Percentiles rank a stretch among this genome's conserved stretches.
Conservation (phyloP, 2,113 vertebrate genomes). For the Tapirus terrestris region DNA sequence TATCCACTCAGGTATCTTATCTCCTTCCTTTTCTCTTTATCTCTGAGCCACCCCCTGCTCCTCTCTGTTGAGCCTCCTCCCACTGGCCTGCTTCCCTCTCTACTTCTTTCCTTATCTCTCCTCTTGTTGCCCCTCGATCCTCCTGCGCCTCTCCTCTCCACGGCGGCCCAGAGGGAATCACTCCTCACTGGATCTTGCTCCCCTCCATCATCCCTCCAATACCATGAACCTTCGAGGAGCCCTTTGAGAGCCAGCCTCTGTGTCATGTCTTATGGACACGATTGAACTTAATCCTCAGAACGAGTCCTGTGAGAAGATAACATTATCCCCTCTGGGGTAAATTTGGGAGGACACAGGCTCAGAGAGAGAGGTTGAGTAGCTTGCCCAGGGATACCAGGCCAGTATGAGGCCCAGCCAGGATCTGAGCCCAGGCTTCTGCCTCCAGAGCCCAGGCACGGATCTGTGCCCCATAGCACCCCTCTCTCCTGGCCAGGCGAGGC, state of each 20-base stretch:
- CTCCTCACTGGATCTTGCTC: background rate
- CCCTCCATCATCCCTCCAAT: no score
- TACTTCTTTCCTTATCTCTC: background rate
- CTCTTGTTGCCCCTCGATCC: background rate
- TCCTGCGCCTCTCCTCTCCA: background rate
- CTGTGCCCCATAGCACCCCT: background rate
- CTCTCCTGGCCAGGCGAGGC: background rate
- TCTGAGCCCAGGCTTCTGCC: background rate
- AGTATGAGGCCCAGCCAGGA: background rate
- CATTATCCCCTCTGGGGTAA: background rate
- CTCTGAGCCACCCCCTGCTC: background rate
- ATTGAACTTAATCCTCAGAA: background rate
- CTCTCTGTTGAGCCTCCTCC: background rate
- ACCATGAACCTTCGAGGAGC: background rate
- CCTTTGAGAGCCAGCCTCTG: background rate
- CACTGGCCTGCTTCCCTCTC: background rate
- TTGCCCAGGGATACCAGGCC: background rate
- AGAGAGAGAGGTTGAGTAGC: background rate
- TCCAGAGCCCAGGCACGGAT: background rate
- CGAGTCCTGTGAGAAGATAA: background rate
- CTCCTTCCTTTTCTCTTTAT: background rate
- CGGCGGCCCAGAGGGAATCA: background rate
- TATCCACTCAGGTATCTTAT: background rate
- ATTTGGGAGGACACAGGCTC: background rate
- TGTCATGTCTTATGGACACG: fast-evolving